These are phyloP conservation scores for Chroicocephalus ridibundus DNA, from an alignment of 2,113 vertebrate genomes.

Conservation along the genomic window DNA sequence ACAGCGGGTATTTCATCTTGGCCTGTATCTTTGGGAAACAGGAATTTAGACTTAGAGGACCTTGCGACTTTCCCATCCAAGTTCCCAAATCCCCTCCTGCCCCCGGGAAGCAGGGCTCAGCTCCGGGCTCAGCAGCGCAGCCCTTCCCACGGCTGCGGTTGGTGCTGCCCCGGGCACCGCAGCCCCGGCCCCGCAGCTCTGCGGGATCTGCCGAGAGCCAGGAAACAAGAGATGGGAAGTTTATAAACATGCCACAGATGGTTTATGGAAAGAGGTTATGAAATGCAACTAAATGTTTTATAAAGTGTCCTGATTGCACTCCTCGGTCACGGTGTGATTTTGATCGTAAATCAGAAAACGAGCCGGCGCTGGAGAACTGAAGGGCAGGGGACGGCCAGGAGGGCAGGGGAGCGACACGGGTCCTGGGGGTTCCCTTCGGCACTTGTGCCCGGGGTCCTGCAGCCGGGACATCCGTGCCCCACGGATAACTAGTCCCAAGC, in stretches of 20 bases:
- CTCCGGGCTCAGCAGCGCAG: not conserved
- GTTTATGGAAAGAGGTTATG: not conserved
- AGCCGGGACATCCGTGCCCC: fast-evolving
- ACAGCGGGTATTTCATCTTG: not conserved
- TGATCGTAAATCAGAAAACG: not conserved
- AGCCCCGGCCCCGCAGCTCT: not conserved
- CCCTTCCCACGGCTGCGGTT: fast-evolving
- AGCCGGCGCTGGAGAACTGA: not conserved
- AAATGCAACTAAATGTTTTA: slow-evolving; percentile 14
- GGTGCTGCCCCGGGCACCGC: not conserved
- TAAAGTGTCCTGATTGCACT: not conserved
- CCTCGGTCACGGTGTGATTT: not conserved
- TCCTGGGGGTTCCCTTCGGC: not conserved
- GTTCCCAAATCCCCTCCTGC: not conserved
- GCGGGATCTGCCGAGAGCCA: not conserved
- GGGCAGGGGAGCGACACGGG: fast-evolving
- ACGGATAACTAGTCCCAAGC: not conserved
- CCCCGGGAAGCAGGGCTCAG: not conserved
- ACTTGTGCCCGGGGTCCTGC: not conserved
- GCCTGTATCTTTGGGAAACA: not conserved
- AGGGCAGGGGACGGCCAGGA: not conserved
- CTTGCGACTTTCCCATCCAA: not conserved
- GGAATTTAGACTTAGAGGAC: not conserved
- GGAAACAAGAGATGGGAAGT: not conserved
- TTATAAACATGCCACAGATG: not conserved